These are phyloP conservation scores for Zhuqinia jingwanae DNA, from an alignment of 2,888 invertebrate species.

Conservation along the genomic window DNA sequence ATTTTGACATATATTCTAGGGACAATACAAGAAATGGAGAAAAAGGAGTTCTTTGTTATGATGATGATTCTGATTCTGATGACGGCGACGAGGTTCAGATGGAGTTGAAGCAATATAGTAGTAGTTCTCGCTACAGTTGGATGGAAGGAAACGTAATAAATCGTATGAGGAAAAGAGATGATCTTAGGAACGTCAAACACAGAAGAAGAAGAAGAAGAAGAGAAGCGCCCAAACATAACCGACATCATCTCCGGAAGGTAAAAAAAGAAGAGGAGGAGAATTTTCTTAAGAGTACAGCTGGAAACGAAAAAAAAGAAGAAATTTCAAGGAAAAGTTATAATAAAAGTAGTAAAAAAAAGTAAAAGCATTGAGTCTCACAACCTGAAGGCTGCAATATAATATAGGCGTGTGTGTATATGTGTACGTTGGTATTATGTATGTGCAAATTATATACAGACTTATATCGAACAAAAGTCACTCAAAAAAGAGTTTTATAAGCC, in stretches of 20 bases:
- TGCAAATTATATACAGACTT: no score
- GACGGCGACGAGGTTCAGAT: no score
- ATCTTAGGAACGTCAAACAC: slow-evolving; percentile 64
- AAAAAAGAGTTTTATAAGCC: not conserved
- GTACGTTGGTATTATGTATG: not conserved
- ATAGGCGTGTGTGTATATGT: not conserved
- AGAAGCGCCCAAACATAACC: not conserved
- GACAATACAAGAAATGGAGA: slow-evolving; percentile 15
- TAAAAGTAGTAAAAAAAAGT: not conserved
- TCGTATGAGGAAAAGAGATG: slow-evolving; percentile 40
- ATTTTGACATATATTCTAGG: slow-evolving; percentile 65
- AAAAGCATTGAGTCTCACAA: slow-evolving; percentile 6
- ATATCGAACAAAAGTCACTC: slow-evolving; percentile 9
- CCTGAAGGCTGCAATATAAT: not conserved
- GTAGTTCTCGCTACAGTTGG: slow-evolving; percentile 4
- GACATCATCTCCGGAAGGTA: slow-evolving; percentile 40
- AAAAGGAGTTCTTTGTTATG: slow-evolving; percentile 21
- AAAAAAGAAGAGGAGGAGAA: not conserved
- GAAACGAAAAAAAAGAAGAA: not conserved
- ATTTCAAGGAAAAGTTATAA: slow-evolving; percentile 6
- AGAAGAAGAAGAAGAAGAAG: slow-evolving; percentile 7
- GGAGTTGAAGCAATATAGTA: not conserved
- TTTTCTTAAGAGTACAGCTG: not conserved
- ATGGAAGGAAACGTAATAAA: slow-evolving; percentile 50
- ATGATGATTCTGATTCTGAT: no score